phyloP scores from a whole-genome alignment of 2,113 vertebrate genomes.

The Lasiurus cinereus region DNA sequence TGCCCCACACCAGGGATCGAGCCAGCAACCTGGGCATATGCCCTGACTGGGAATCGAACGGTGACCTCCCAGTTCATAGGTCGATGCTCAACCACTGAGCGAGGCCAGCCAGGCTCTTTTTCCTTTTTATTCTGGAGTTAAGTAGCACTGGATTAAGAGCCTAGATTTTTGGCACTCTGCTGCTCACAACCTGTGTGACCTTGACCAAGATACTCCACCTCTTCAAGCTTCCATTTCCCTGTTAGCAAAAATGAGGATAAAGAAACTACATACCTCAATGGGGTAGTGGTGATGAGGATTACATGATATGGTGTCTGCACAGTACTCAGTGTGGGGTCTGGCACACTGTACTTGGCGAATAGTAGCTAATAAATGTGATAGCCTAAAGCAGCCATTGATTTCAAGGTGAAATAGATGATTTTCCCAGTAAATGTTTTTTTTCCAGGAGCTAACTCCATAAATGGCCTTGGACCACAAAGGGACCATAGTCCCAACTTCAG shows the following conservation, averaged over 20 bases:
- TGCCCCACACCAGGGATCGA: no score
- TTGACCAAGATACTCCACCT: slow-evolving; percentile 30
- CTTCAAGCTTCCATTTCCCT: slow-evolving; percentile 6
- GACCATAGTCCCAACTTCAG: not conserved
- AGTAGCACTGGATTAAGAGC: not conserved
- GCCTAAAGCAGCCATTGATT: slow-evolving; percentile 19
- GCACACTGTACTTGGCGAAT: not conserved
- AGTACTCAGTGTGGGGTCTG: not conserved
- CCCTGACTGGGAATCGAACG: no score
- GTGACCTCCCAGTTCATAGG: no score
- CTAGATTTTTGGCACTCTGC: not conserved
- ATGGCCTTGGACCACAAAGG: not conserved
- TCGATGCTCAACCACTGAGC: no score
- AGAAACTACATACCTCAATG: not conserved
- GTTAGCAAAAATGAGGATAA: slow-evolving; percentile 51
- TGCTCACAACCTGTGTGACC: slow-evolving; percentile 26
- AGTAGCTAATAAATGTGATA: not conserved
- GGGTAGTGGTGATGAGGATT: not conserved
- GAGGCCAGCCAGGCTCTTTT: not conserved
- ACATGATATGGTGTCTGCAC: not conserved
- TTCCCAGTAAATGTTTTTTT: not conserved
- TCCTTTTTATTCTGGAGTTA: slow-evolving; percentile 4
- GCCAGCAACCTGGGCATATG: no score
- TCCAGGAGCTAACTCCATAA: not conserved
- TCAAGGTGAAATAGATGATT: not conserved